These are phyloP conservation scores for Brachyistius frenatus DNA, from an alignment of 2,113 vertebrate genomes.

Conservation along the genomic window DNA sequence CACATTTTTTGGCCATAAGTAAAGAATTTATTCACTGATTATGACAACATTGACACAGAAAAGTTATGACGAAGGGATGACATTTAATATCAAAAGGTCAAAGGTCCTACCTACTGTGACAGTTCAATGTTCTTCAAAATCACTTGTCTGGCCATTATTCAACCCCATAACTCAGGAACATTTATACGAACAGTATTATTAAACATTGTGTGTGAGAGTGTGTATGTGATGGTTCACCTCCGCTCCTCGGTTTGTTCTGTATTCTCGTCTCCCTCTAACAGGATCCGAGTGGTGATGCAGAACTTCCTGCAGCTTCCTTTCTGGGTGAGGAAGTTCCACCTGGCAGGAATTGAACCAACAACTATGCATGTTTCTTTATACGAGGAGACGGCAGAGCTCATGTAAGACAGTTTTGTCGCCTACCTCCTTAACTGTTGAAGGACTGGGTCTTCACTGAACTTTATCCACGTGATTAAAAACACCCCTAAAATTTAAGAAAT, in stretches of 20 bases:
- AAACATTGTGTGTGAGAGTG: not conserved
- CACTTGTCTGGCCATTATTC: no score
- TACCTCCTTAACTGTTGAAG: not conserved
- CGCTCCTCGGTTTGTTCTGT: not conserved
- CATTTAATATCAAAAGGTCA: no score
- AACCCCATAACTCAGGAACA: no score
- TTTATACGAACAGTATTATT: no score
- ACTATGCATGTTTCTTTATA: conserved; percentile 84
- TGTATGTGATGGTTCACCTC: not conserved
- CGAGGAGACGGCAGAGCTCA: conserved; percentile 82
- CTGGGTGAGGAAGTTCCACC: conserved; percentile 87
- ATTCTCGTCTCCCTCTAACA: conserved; percentile 13
- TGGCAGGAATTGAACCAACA: conserved; percentile 86
- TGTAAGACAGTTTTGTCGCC: conserved; percentile 79
- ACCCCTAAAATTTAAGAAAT: not conserved
- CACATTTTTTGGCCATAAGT: no score
- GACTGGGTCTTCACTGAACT: not conserved
- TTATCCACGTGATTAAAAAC: no score
- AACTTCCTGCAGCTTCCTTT: conserved; percentile 89
- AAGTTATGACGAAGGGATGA: no score
- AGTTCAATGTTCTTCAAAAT: no score
- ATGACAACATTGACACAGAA: no score
- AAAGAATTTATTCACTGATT: no score
- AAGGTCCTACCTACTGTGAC: no score
- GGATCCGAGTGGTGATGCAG: conserved; percentile 83